A percentile compares a stretch with the other conserved stretches of the same genome.
These are phyloP conservation scores for Nephrocerus scutellatus DNA, from an alignment of 2,888 invertebrate species.

Conservation along the genomic window DNA sequence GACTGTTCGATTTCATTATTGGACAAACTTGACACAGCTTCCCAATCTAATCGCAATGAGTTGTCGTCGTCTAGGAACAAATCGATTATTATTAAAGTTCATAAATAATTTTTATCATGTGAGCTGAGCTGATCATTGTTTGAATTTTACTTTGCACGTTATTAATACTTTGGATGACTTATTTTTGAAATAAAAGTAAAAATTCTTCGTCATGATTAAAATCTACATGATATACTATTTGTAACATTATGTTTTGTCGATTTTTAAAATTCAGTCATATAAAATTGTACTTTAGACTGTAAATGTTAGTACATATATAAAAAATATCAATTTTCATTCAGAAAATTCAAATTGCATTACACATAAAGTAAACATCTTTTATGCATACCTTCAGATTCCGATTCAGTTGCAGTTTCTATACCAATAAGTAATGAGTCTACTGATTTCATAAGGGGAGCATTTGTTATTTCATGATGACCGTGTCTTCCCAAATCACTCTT, in stretches of 20 bases:
- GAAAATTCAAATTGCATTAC: slow-evolving; percentile 32
- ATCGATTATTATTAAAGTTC: slow-evolving; percentile 19
- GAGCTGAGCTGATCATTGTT: no score
- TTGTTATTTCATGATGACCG: slow-evolving; percentile 55
- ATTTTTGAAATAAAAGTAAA: no score
- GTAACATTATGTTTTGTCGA: no score
- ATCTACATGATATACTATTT: no score
- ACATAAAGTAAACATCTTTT: not conserved
- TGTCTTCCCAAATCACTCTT: slow-evolving; percentile 64
- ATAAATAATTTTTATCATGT: not conserved
- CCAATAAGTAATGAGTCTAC: slow-evolving; percentile 60
- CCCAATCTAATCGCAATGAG: slow-evolving; percentile 72
- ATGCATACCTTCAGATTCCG: slow-evolving; percentile 57
- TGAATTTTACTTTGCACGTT: no score
- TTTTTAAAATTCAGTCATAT: not conserved
- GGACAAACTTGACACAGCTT: slow-evolving; percentile 54
- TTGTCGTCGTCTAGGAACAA: no score
- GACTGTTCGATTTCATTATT: slow-evolving; percentile 32
- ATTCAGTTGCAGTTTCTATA: slow-evolving; percentile 57
- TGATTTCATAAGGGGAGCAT: slow-evolving; percentile 46
- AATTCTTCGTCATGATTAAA: not conserved
- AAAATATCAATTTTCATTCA: not conserved
- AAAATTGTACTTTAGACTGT: not conserved
- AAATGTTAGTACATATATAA: not conserved
- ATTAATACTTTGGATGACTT: no score